These are phyloP conservation scores for Agonopterix arenella DNA, from an alignment of 2,888 invertebrate species.

Conservation along the genomic window DNA sequence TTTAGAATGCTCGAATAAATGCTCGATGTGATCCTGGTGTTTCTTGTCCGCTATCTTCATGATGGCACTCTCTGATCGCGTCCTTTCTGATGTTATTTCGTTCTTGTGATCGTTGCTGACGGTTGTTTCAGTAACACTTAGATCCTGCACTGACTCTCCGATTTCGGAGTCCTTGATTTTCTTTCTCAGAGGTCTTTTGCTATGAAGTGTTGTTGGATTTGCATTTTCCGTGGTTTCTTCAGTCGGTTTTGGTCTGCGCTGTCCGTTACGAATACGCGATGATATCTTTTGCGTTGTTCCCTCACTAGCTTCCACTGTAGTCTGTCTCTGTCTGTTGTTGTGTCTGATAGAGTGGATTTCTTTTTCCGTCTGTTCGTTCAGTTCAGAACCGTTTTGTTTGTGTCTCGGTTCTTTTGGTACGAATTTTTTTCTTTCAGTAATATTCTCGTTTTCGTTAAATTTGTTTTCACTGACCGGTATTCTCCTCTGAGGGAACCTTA, in stretches of 20 bases:
- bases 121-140: slow-evolving; percentile 52
- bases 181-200: slow-evolving; percentile 52
- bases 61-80: slow-evolving; percentile 70
- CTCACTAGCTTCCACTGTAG: slow-evolving; percentile 45
- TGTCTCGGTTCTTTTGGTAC: slow-evolving; percentile 68
- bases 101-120: slow-evolving; percentile 32
- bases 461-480: slow-evolving; percentile 47
- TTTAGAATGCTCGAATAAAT: slow-evolving; percentile 76
- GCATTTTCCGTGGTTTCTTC: slow-evolving; percentile 53
- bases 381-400: slow-evolving; percentile 42
- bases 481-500: slow-evolving; percentile 70
- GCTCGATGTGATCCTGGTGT: slow-evolving; percentile 60
- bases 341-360: slow-evolving; percentile 42
- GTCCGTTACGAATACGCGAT: slow-evolving; percentile 56
- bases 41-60: slow-evolving; percentile 77
- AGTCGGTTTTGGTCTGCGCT: slow-evolving; percentile 51
- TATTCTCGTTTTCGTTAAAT: slow-evolving; percentile 48
- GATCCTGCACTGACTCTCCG: slow-evolving; percentile 59
- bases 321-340: slow-evolving; percentile 48
- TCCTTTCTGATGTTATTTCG: slow-evolving; percentile 63
- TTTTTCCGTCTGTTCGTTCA: slow-evolving; percentile 49
- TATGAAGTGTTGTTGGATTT: slow-evolving; percentile 38
- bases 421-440: slow-evolving; percentile 71
- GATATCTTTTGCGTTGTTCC: slow-evolving; percentile 60
- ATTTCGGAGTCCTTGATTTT: slow-evolving; percentile 56